These are phyloP conservation scores for Erythrolamprus reginae DNA, from an alignment of 2,113 vertebrate species.

Conservation along the genomic window DNA sequence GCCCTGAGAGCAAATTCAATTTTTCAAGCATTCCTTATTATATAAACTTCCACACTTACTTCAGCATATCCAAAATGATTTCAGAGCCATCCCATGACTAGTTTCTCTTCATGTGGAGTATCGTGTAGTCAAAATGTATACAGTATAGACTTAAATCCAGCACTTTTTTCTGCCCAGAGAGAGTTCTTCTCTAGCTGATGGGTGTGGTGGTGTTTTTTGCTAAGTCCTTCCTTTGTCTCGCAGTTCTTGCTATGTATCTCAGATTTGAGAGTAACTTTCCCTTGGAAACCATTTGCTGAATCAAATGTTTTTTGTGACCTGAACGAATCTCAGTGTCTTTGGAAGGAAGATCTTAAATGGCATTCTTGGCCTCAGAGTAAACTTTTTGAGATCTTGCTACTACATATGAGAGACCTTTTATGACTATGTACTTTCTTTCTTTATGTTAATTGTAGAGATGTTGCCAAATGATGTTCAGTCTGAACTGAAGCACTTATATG, in stretches of 20 bases:
- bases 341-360: not conserved
- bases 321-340: not conserved
- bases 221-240: not conserved
- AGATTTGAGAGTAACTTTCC: not conserved
- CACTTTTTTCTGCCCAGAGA: not conserved
- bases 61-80: not conserved
- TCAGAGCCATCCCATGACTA: not conserved
- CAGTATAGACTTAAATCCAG: not conserved
- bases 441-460: slow-evolving; percentile 79
- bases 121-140: not conserved
- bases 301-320: not conserved
- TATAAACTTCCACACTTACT: not conserved
- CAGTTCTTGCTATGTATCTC: not conserved
- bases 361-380: not conserved
- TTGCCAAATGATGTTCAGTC: slow-evolving; percentile 89
- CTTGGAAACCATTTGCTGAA: not conserved
- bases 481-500: slow-evolving; percentile 93
- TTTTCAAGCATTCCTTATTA: not conserved
- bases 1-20: not conserved
- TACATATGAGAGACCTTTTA: not conserved
- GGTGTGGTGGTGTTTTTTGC: not conserved
- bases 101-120: not conserved
- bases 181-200: not conserved
- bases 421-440: not conserved
- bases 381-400: not conserved